Percentiles rank a stretch among this genome's conserved stretches.
Conservation (phyloP, 2,888 invertebrate genomes). For the Cryptophagus acutangulus region DNA sequence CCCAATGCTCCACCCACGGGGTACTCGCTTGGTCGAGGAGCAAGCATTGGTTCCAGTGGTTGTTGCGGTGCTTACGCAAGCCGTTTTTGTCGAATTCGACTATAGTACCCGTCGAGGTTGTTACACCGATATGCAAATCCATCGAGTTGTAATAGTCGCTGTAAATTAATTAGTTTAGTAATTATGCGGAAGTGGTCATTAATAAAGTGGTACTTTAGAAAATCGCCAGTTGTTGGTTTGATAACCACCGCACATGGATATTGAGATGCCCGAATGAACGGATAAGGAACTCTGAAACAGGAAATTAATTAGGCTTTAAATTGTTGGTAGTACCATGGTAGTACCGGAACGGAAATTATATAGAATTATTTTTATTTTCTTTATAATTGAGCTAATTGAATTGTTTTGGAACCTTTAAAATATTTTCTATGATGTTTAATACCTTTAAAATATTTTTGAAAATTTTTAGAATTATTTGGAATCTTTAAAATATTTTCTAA, state of each 20-base stretch:
- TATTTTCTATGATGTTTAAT: too few species aligned
- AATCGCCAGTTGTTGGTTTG: slow-evolving; percentile 83
- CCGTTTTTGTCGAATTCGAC: slow-evolving; percentile 83
- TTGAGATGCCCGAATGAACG: slow-evolving; percentile 76
- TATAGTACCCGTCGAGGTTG: slow-evolving; percentile 72
- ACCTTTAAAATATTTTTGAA: too few species aligned
- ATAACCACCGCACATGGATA: slow-evolving; percentile 78
- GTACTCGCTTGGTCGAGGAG: slow-evolving; percentile 63
- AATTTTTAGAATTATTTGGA: too few species aligned
- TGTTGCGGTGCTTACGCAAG: slow-evolving; percentile 52
- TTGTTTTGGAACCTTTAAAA: too few species aligned
- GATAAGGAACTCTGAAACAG: slow-evolving; percentile 70
- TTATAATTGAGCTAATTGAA: too few species aligned
- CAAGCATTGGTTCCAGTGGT: slow-evolving; percentile 65
- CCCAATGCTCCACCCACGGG: slow-evolving; percentile 66
- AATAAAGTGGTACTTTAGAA: slow-evolving; percentile 73
- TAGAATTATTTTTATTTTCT: too few species aligned
- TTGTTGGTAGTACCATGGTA: too few species aligned
- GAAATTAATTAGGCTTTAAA: too few species aligned
- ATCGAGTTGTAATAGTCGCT: slow-evolving; percentile 78
- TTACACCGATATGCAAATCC: slow-evolving; percentile 87
- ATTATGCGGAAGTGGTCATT: background rate
- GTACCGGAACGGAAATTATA: too few species aligned
- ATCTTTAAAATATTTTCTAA: too few species aligned
- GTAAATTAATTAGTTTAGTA: slow-evolving; percentile 20